Conservation (phyloP, 2,888 invertebrate species). For the Drosophila bunnanda region DNA sequence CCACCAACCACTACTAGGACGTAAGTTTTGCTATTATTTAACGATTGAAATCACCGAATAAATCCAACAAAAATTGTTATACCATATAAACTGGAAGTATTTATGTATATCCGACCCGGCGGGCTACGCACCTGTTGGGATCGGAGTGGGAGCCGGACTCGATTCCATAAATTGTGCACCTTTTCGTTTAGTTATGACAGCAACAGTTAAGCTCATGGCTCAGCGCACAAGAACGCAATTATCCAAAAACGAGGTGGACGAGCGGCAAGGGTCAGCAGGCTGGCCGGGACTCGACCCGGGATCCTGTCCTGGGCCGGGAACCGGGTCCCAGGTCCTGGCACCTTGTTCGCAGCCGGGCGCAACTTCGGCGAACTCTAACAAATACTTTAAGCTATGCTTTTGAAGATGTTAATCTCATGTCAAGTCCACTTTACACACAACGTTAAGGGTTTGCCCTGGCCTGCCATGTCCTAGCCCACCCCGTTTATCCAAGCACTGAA, state of each 20-base stretch:
- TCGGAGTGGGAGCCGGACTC: constrained; percentile 45
- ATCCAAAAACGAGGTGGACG: constrained; percentile 67
- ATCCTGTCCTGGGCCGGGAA: constrained; percentile 11
- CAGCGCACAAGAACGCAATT: constrained; percentile 81
- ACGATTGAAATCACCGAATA: constrained; percentile 76
- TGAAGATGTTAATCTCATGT: constrained; percentile 82
- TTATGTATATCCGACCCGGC: constrained; percentile 4
- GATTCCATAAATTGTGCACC: constrained; percentile 80
- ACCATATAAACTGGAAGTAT: constrained; percentile 41
- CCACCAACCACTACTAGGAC: constrained; percentile 58
- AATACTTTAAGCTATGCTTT: constrained; percentile 81
- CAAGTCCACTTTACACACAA: constrained; percentile 82
- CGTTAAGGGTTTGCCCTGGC: constrained; percentile 69
- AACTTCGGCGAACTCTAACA: constrained; percentile 74
- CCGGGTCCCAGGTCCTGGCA: constrained; percentile 25
- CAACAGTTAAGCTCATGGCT: constrained; percentile 80
- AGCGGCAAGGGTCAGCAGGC: constrained; percentile 23
- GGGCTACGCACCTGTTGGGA: constrained; percentile 49
- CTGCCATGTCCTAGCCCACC: constrained; percentile 25
- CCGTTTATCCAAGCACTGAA: constrained; percentile 19
- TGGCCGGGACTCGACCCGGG: constrained; percentile 23
- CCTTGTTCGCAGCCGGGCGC: constrained; percentile 43
- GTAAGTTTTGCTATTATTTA: constrained; percentile 76
- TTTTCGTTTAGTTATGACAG: constrained; percentile 81
- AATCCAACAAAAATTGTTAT: constrained; percentile 75